Conservation (phyloP, 2,797 vertebrate genomes). For the Melopsittacus undulatus region DNA sequence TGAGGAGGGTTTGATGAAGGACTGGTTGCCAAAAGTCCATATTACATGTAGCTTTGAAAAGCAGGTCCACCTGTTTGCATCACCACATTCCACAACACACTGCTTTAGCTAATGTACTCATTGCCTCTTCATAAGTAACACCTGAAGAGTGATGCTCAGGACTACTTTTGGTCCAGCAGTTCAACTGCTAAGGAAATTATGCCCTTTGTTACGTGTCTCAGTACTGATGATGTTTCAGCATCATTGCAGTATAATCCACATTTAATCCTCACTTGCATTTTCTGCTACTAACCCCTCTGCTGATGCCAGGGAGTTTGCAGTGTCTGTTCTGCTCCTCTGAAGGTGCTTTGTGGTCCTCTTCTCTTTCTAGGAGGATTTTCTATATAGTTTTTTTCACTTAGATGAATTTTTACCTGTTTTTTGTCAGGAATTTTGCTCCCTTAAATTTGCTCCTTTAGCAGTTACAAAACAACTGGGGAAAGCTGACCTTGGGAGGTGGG, state of each 20-base stretch:
- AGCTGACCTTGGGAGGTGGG: background rate
- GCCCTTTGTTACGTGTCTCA: background rate
- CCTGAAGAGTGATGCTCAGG: background rate
- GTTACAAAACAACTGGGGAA: fast-evolving
- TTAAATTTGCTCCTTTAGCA: background rate
- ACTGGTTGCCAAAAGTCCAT: background rate
- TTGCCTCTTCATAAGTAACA: background rate
- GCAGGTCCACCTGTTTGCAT: background rate
- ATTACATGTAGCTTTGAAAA: background rate
- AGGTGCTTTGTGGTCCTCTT: background rate
- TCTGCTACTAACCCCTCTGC: background rate
- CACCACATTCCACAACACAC: background rate
- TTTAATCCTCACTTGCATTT: conserved; percentile 33
- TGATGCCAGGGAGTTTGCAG: background rate
- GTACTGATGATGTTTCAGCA: background rate
- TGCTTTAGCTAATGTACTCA: background rate
- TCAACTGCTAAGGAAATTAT: background rate
- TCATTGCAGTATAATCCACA: background rate
- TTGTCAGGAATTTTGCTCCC: background rate
- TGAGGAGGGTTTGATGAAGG: background rate
- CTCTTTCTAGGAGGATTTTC: background rate
- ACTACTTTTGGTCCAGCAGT: background rate
- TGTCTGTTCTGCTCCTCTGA: background rate
- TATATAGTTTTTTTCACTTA: background rate
- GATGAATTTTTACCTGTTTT: background rate